phyloP scores from a whole-genome alignment of 2,888 invertebrate genomes.

The Philopedon plagiatum region DNA sequence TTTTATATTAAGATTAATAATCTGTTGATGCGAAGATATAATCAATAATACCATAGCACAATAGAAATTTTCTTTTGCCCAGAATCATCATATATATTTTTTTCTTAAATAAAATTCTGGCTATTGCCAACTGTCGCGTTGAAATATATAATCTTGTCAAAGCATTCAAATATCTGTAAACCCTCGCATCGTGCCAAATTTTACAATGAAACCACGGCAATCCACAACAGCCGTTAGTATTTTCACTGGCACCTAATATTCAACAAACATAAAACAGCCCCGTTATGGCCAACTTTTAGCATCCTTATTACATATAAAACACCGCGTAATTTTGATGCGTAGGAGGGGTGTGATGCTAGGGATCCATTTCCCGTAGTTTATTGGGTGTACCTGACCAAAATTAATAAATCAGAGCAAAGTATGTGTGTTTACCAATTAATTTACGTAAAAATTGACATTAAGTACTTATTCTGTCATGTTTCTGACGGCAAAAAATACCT shows the following conservation, averaged over 20 bases:
- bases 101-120: too few species aligned
- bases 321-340: constrained; percentile 37
- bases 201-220: constrained; percentile 46
- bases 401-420: not conserved
- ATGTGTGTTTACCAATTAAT: not conserved
- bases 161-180: constrained; percentile 28
- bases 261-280: constrained; percentile 46
- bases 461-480: too few species aligned
- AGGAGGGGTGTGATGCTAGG: constrained; percentile 35
- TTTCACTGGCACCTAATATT: constrained; percentile 47
- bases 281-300: constrained; percentile 56
- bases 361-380: constrained; percentile 38
- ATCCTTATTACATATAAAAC: constrained; percentile 60
- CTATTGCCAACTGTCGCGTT: constrained; percentile 32
- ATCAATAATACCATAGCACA: too few species aligned
- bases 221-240: constrained; percentile 44
- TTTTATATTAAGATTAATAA: too few species aligned
- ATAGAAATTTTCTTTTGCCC: too few species aligned
- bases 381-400: constrained; percentile 42
- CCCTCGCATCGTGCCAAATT: constrained; percentile 39
- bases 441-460: not conserved
- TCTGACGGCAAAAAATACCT: too few species aligned
- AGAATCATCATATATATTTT: too few species aligned
- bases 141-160: constrained; percentile 35
- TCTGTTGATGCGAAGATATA: too few species aligned